Percentiles rank a stretch among this genome's conserved stretches.
Evolutionary conservation across 2,113 vertebrate species (phyloP).

Genomic region (Grantiella picta): DNA sequence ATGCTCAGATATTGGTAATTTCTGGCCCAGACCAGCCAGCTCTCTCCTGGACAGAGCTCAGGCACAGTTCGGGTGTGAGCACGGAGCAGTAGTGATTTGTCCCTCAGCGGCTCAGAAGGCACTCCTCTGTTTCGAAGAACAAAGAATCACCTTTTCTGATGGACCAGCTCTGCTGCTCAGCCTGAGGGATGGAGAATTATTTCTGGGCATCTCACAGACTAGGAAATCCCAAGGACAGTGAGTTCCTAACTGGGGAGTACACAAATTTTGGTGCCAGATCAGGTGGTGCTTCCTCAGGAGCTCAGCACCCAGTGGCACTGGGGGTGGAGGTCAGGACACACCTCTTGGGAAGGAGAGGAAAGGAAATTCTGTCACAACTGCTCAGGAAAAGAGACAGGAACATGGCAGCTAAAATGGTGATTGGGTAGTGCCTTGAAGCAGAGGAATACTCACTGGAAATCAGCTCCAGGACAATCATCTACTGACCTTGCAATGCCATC

Average conservation of each 20-base stretch:
- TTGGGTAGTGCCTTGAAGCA: neutral
- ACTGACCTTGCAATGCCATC: neutral
- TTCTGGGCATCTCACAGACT: neutral
- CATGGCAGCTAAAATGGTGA: neutral
- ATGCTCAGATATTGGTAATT: neutral
- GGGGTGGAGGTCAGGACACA: neutral
- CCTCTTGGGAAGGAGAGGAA: neutral
- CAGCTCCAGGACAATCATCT: neutral
- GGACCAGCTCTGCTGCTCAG: neutral
- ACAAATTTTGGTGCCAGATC: neutral
- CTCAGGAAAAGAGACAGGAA: neutral
- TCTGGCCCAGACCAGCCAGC: neutral
- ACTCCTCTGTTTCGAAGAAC: neutral
- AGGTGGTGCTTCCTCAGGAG: neutral
- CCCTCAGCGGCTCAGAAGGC: neutral
- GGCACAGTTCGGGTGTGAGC: neutral
- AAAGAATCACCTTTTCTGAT: neutral
- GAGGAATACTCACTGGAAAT: neutral
- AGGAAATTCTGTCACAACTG: neutral
- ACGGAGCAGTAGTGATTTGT: neutral
- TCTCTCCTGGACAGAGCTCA: neutral
- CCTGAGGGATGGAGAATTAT: neutral
- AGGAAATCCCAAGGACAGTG: neutral
- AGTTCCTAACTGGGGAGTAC: accelerated
- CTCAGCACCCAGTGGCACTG: neutral